Evolutionary conservation across 1,140 invertebrate genomes (phyloP), one percentile per base, ranked within the genome.

Genomic region (Cydia fagiglandana): DNA sequence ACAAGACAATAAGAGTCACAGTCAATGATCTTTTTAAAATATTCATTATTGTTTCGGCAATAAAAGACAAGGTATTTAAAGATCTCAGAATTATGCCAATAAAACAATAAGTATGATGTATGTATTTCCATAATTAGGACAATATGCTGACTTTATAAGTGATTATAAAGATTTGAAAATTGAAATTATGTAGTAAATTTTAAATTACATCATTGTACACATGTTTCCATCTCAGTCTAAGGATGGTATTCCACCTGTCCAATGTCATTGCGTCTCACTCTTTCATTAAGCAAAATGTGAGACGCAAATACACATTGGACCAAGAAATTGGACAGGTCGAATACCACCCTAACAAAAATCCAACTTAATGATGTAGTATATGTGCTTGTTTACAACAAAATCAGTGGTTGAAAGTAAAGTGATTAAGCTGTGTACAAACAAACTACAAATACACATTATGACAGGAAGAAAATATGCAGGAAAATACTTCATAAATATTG

Each of bases 1-100:
- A 47, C 45, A 47, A 47, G 50, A 53, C n/a, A 53, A 53, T n/a
- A 53, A 17, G 50, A 53, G 12, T 15, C 45, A 15, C 50, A 53
- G 50, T 53, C 50, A 53, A 53, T 53, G 50, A 53, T 17, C 50
- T 53, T 17, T 53, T 53, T 53, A 53, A 47, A 53, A n/a, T 53
- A 53, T 17, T 53, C 50, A 17, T 53, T 7, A 53, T 53, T 53
- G n/a, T 53, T 53, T 53, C n/a, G 0, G 6, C 15, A 53, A 13
- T 47, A 47, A 53, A 53, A n/a, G 50, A n/a, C 50, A 53, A n/a
- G 3, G 1, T 53, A 53, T 53, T 53, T 53, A 53, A n/a, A n/a
- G 3, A n/a, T 53, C 50, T 53, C n/a, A 7, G n/a, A n/a, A 53
- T 53, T 53, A n/a, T 53, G 50, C 15, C n/a, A 53, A n/a, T 53